Conservation (phyloP, 2,113 vertebrate species). For the Notarius lentiginosus region DNA sequence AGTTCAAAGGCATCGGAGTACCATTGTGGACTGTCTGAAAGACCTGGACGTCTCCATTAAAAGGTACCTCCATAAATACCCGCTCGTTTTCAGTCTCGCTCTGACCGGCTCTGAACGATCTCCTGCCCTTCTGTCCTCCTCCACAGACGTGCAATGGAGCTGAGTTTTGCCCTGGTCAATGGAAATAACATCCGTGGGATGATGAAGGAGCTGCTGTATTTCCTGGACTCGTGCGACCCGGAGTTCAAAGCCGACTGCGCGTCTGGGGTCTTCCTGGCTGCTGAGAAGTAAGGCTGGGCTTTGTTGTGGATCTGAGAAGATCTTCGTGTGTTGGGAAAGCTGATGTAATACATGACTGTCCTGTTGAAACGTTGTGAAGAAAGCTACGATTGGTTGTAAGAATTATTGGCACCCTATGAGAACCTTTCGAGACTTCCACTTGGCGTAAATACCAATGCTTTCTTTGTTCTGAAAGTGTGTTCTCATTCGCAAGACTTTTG, state of each 20-base stretch:
- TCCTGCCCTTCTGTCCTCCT: not conserved
- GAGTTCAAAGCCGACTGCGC: constrained; percentile 99
- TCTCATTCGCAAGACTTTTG: not conserved
- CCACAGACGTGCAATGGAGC: constrained; percentile 95
- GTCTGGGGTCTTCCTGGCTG: constrained; percentile 96
- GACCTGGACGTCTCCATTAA: constrained; percentile 99
- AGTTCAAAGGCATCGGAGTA: constrained; percentile 96
- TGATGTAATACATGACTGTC: not conserved
- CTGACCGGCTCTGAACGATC: not conserved
- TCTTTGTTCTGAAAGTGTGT: not conserved
- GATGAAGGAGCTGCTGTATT: constrained; percentile 99
- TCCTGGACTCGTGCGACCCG: constrained; percentile 97
- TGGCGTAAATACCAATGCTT: not conserved
- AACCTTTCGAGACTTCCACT: not conserved
- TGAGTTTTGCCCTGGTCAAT: constrained; percentile 97
- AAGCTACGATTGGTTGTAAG: too few species aligned
- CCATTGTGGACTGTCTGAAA: constrained; percentile 98
- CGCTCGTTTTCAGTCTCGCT: not conserved
- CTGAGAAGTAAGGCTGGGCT: constrained; percentile 86
- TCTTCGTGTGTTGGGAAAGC: not conserved
- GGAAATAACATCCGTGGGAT: constrained; percentile 98
- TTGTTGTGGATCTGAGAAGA: not conserved
- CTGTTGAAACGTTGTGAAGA: not conserved
- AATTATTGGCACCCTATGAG: not conserved
- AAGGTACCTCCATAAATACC: constrained; percentile 72